Conservation (phyloP, 2,113 vertebrate genomes). For the Shinisaurus crocodilurus region DNA sequence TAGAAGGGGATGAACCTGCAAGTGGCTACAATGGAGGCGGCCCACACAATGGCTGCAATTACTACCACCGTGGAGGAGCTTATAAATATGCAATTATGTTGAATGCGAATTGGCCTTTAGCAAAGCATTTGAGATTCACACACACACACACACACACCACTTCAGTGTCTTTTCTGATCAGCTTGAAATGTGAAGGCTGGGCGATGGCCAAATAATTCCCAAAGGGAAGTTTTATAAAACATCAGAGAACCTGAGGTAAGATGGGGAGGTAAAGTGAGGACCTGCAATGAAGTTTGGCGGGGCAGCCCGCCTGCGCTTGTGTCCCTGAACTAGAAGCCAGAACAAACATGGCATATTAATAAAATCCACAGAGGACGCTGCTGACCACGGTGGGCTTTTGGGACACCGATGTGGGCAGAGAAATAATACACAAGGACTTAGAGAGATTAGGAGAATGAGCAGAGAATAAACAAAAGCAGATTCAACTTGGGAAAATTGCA, state of each 20-base stretch:
- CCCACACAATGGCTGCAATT: background rate
- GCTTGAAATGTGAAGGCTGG: background rate
- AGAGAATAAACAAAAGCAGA: conserved; percentile 54
- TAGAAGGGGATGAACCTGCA: background rate
- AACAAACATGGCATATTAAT: background rate
- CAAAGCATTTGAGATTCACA: background rate
- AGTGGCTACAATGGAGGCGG: background rate
- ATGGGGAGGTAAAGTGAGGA: background rate
- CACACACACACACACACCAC: background rate
- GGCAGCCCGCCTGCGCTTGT: background rate
- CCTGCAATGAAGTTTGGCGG: background rate
- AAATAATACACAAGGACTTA: conserved; percentile 57
- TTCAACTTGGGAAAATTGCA: conserved; percentile 57
- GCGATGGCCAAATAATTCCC: rapidly evolving
- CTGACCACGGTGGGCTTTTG: background rate
- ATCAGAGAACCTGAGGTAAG: background rate
- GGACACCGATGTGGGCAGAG: conserved; percentile 2
- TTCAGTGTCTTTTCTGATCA: background rate
- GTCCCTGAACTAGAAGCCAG: rapidly evolving
- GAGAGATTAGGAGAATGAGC: conserved; percentile 48
- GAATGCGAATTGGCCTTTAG: conserved; percentile 9
- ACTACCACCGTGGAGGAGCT: background rate
- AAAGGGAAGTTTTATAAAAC: background rate
- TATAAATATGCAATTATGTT: conserved; percentile 25
- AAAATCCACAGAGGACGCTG: conserved; percentile 29